phyloP scores from a whole-genome alignment of 2,113 vertebrate species.

The Nestor notabilis region DNA sequence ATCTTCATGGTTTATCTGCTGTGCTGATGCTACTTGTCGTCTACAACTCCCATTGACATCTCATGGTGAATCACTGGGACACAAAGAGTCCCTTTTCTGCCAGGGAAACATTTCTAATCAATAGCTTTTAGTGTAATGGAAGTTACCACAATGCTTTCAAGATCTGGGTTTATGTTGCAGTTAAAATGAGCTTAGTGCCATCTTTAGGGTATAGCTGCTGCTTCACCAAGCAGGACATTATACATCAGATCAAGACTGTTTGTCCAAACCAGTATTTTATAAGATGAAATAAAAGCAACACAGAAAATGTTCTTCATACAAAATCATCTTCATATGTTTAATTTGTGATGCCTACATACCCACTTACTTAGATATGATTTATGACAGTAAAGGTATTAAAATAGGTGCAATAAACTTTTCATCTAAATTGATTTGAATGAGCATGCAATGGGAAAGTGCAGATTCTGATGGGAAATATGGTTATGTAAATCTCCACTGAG shows the following conservation, averaged over 20 bases:
- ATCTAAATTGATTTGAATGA: neutral
- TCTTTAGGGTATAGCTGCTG: neutral
- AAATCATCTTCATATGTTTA: neutral
- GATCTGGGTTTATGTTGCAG: neutral
- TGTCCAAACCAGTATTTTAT: neutral
- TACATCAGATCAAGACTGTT: neutral
- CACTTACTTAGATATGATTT: neutral
- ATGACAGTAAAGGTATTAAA: neutral
- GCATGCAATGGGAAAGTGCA: neutral
- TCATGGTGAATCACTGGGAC: neutral
- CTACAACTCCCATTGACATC: neutral
- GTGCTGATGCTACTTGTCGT: neutral
- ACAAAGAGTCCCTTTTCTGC: neutral
- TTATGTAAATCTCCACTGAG: constrained; percentile 9
- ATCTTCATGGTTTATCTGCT: neutral
- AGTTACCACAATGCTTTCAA: constrained; percentile 6
- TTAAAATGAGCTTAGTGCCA: constrained; percentile 9
- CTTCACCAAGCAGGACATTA: neutral
- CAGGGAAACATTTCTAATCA: constrained; percentile 1
- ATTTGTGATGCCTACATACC: neutral
- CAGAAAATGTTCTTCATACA: neutral
- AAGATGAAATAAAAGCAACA: neutral
- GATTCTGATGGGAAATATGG: neutral
- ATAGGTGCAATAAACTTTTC: constrained; percentile 28
- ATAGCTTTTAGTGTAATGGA: constrained; percentile 50